Percentiles rank a stretch among this genome's conserved stretches.
Evolutionary conservation across 2,888 invertebrate species (phyloP).

Genomic region (Helicoverpa assulta): DNA sequence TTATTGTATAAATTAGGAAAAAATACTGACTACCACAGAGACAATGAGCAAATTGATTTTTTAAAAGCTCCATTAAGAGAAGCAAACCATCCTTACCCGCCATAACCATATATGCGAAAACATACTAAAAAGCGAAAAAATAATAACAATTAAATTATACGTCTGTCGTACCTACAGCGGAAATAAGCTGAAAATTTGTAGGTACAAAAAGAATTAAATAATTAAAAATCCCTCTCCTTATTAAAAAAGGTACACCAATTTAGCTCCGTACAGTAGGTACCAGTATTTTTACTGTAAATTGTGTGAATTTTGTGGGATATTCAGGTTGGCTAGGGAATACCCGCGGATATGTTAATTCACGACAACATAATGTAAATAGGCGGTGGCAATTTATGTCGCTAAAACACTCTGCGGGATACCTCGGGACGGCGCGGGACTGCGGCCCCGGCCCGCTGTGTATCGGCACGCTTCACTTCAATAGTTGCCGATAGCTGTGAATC

Average conservation of each 20-base stretch:
- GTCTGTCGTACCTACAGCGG: slow-evolving; percentile 43
- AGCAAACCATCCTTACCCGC: slow-evolving; percentile 17
- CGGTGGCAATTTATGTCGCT: slow-evolving; percentile 85
- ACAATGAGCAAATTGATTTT: background rate
- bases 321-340: slow-evolving; percentile 83
- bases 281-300: slow-evolving; percentile 58
- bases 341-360: slow-evolving; percentile 86
- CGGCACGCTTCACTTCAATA: slow-evolving; percentile 53
- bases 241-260: slow-evolving; percentile 70
- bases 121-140: slow-evolving; percentile 39
- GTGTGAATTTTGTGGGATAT: slow-evolving; percentile 71
- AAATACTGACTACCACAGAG: too few species aligned
- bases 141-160: slow-evolving; percentile 54
- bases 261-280: slow-evolving; percentile 45
- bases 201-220: slow-evolving; percentile 62
- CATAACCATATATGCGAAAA: background rate
- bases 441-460: slow-evolving; percentile 17
- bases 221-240: slow-evolving; percentile 65
- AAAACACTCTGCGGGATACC: slow-evolving; percentile 81
- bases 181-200: slow-evolving; percentile 54
- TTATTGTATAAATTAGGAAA: too few species aligned
- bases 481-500: slow-evolving; percentile 69
- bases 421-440: slow-evolving; percentile 63
- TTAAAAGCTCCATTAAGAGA: slow-evolving; percentile 12
- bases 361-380: slow-evolving; percentile 85